These are phyloP conservation scores for Julus scanicus DNA, from an alignment of 2,888 invertebrate genomes.

Conservation along the genomic window DNA sequence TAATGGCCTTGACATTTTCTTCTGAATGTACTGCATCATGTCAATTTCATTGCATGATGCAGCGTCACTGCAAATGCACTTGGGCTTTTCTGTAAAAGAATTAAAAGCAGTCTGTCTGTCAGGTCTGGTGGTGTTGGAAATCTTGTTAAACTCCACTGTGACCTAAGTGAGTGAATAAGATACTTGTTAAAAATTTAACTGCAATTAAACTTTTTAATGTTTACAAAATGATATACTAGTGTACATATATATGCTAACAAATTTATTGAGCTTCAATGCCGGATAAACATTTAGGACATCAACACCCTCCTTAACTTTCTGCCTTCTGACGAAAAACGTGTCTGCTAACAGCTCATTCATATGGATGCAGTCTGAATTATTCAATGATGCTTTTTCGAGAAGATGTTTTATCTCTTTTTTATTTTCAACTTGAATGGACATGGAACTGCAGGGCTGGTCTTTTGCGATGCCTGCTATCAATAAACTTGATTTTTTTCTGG, in stretches of 20 bases:
- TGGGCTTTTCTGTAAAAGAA: neutral
- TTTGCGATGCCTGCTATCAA: neutral
- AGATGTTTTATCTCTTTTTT: neutral
- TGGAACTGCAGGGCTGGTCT: neutral
- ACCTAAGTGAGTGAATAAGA: neutral
- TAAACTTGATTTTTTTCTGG: neutral
- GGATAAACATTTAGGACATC: neutral
- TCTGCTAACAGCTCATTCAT: neutral
- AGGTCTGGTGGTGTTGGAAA: neutral
- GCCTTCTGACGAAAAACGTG: neutral
- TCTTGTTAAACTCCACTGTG: neutral
- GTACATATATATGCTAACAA: neutral
- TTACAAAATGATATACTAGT: neutral
- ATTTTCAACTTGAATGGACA: neutral
- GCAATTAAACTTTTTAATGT: neutral
- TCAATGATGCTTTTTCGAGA: neutral
- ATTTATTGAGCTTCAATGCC: neutral
- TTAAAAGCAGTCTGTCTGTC: neutral
- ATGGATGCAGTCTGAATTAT: neutral
- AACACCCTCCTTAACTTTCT: neutral
- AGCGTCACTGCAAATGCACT: neutral
- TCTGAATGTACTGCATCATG: neutral
- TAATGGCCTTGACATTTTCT: neutral
- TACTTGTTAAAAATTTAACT: neutral
- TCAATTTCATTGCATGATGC: neutral